These are phyloP conservation scores for Accipiter virgatus DNA, from an alignment of 2,113 vertebrate genomes.

Conservation along the genomic window DNA sequence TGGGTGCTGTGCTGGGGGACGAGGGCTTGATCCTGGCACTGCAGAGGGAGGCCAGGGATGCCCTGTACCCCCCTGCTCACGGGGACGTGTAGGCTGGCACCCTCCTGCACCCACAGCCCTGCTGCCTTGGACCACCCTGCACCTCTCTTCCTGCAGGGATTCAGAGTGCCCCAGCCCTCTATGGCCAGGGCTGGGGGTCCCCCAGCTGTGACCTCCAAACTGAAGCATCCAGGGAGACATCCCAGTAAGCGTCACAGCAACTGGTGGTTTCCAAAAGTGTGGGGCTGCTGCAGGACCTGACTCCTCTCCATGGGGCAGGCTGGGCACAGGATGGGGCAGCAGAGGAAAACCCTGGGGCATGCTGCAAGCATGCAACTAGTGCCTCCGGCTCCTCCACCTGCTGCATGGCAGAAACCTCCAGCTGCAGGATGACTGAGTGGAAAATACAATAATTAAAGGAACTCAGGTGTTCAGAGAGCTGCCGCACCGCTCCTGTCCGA, in stretches of 20 bases:
- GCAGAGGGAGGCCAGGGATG: background rate
- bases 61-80: background rate
- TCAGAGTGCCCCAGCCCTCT: background rate
- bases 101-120: background rate
- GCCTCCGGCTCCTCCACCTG: background rate
- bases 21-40: background rate
- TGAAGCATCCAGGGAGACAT: background rate
- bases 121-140: background rate
- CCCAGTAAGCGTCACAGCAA: background rate
- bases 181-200: accelerated
- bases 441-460: background rate
- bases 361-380: too few species aligned
- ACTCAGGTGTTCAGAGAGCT: background rate
- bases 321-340: background rate
- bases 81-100: accelerated
- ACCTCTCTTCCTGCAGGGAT: background rate
- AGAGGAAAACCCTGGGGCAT: background rate
- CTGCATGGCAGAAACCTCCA: background rate
- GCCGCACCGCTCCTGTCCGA: background rate
- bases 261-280: accelerated
- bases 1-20: accelerated
- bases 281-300: background rate
- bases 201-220: background rate
- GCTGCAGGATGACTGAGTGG: background rate
- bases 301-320: background rate